Conservation (phyloP, 2,888 invertebrate genomes). For the Lithophane socia region DNA sequence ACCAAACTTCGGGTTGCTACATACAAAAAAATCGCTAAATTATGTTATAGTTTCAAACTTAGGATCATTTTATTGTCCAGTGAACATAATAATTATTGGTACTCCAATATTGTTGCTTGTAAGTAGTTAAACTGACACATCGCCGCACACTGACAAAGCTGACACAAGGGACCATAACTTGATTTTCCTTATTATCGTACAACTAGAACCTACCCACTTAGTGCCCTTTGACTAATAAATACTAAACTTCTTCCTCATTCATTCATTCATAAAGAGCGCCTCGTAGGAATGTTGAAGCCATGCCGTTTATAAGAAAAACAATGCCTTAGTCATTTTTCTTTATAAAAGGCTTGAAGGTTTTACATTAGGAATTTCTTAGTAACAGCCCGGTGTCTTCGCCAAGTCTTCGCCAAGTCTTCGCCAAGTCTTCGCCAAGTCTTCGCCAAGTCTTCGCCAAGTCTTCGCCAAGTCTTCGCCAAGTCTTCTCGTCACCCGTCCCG, state of each 20-base stretch:
- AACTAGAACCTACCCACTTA: neutral
- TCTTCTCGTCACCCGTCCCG: neutral
- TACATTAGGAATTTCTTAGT: neutral
- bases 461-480: neutral
- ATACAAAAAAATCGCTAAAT: too few relatives aligned
- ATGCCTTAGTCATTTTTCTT: neutral
- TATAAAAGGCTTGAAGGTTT: neutral
- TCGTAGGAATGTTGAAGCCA: slow-evolving; percentile 11
- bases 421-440: too few relatives aligned
- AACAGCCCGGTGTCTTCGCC: neutral
- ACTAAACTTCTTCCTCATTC: slow-evolving; percentile 9
- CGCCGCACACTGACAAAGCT: too few relatives aligned
- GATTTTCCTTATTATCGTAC: slow-evolving; percentile 5
- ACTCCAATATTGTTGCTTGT: neutral
- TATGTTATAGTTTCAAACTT: neutral
- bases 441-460: too few relatives aligned
- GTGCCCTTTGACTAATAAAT: slow-evolving; percentile 2
- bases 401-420: too few relatives aligned
- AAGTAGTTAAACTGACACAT: neutral
- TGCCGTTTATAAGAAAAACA: neutral
- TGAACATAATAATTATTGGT: neutral
- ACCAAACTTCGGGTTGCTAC: too few relatives aligned
- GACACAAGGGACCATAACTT: neutral
- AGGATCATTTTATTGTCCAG: neutral
- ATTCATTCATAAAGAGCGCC: slow-evolving; percentile 6